Base-by-base conservation (phyloP, 1,140 invertebrate genomes). In the Antheraea mylitta region DNA sequence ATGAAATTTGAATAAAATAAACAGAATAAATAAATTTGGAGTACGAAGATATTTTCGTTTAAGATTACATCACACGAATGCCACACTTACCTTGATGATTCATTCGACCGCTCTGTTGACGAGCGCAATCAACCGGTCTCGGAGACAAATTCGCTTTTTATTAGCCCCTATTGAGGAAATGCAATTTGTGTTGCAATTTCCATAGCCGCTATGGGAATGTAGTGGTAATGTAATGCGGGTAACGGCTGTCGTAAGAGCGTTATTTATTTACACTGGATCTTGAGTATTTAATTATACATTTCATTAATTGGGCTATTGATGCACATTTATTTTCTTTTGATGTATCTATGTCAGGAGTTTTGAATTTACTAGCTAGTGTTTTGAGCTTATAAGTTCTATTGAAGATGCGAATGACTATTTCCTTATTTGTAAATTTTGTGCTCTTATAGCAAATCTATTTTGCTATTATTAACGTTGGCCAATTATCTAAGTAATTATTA, bases 31-130 rank as follows among this genome's bases (percentile, higher is more conserved):
- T 6, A 53, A 0, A 53, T 53, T 53, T 53, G 1, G 11, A 16
- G 16, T 13, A 13, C 45, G 45, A 16, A 1, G 11, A 53, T 53
- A 5, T 53, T 53, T 53, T 53, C 6, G 45, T 11, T 16, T 53
- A 16, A 16, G 45, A 58, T 66, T 58, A 59, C 65, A 66, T 66
- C 65, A 66, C 65, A 37, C 45, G 16, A 53, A 53, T 53, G 22
- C 30, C 61, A 30, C 61, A 61, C 18, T 61, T 53, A 53, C 53
- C 65, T 67, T 53, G n/a, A 42, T 67, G 66, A 67, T n/a, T 67
- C 66, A 61, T 8, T 8, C 36, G 19, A 53, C 18, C 11, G 48
- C 11, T 30, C 11, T 30, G 36, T 16, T 7, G 22, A n/a, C 66
- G 37, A 18, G 36, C 16, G 45, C 16, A 53, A 53, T 53, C 11